phyloP scores from a whole-genome alignment of 1,140 invertebrate species.

The Bombus terrestris region DNA sequence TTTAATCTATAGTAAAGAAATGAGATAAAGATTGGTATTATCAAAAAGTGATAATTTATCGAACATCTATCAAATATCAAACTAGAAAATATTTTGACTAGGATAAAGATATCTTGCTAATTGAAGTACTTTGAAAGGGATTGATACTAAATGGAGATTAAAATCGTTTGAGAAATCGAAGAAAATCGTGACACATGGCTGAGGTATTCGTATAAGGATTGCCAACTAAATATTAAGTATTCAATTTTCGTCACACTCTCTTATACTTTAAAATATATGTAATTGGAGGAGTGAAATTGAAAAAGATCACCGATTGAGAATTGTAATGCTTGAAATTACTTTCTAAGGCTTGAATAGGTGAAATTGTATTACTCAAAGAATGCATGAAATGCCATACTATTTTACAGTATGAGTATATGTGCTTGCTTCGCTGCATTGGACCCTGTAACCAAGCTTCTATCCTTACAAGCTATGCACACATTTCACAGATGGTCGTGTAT shows the following conservation, averaged over 20 bases:
- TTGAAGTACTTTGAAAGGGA: neutral
- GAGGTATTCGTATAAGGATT: neutral
- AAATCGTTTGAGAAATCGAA: neutral
- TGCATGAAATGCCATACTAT: neutral
- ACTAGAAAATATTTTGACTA: neutral
- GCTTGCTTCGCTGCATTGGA: conserved; percentile 33
- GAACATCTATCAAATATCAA: neutral
- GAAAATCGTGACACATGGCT: neutral
- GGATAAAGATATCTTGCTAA: too few relatives aligned
- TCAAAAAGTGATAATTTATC: neutral
- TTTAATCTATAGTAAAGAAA: neutral
- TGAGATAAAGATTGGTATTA: neutral
- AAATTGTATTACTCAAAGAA: neutral
- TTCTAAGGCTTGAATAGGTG: neutral
- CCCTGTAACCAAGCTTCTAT: conserved; percentile 62
- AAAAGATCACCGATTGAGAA: neutral
- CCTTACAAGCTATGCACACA: conserved; percentile 15
- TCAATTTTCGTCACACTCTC: neutral
- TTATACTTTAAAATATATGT: neutral
- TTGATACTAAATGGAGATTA: neutral
- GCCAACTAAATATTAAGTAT: neutral
- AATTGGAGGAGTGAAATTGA: neutral
- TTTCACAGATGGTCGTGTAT: neutral
- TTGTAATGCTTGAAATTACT: neutral
- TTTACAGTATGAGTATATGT: neutral